Evolutionary conservation across 2,888 invertebrate species (phyloP), one percentile per base, ranked within the genome.

Genomic region (Pinctada fucata): DNA sequence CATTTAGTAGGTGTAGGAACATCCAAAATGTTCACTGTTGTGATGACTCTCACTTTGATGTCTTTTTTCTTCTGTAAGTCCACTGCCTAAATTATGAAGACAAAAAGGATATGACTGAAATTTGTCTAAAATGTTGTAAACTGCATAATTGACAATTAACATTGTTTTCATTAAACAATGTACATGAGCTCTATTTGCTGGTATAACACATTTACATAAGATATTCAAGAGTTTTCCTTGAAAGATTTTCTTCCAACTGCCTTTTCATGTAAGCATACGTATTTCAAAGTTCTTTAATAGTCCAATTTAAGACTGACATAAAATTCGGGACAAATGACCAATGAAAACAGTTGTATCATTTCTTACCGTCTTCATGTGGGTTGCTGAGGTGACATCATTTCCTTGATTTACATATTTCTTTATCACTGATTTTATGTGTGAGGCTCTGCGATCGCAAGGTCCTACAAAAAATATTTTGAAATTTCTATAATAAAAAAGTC

Each of bases 341-440:
- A n/a, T n/a, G n/a, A n/a, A n/a, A n/a, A n/a, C n/a, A n/a, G n/a
- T 58, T 58, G 13, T 58, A 58, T 58, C 31, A 47, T 31, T 69
- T 48, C 10, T 8, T 69, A 69, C 69, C 69, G 10, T 13, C 16
- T 69, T 69, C 69, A 69, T 69, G 8, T 69, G 69, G 13, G 10
- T 13, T 13, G 69, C 69, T 69, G 69, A 69, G 3, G 49, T 69
- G n/a, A 69, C 69, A 69, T 69, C 69, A 69, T 69, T 69, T 13
- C 69, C 69, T 69, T 69, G 3, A 48, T 69, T 69, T n/a, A 69
- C 48, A 48, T 69, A 13, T 49, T 48, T 31, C 16, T 48, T 69
- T 13, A 48, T 69, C 45, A 69, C 10, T 31, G 69, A 50, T 49
- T 69, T 69, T 0, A 49, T 49, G n/a, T 69, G 69, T 3, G 69